Evolutionary conservation across 2,888 invertebrate species (phyloP).

Genomic region (Odontocolon sp.): DNA sequence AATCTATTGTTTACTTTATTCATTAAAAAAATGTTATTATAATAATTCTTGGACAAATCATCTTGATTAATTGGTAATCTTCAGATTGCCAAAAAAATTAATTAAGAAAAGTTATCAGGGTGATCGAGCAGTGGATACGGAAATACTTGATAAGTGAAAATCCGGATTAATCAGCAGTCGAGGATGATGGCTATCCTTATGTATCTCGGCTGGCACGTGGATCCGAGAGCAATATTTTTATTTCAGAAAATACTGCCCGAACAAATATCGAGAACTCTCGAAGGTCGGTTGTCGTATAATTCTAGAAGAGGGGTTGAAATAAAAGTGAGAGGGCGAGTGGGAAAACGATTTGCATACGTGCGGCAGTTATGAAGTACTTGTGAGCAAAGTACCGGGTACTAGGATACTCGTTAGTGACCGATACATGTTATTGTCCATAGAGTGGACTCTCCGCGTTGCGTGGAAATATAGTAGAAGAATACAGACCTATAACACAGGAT

Average conservation of each 20-base stretch:
- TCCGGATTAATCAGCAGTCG: too few relatives aligned
- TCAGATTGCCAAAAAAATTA: too few relatives aligned
- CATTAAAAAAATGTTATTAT: too few relatives aligned
- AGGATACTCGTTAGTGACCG: slow-evolving; percentile 55
- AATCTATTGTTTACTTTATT: too few relatives aligned
- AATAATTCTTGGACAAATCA: too few relatives aligned
- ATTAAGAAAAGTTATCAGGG: too few relatives aligned
- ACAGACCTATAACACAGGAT: not conserved
- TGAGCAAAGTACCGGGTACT: slow-evolving; percentile 51
- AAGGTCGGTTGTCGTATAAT: not conserved
- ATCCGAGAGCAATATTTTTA: slow-evolving; percentile 35
- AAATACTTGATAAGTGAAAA: too few relatives aligned
- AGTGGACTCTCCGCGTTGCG: slow-evolving; percentile 28
- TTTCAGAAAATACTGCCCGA: not conserved
- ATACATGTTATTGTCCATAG: slow-evolving; percentile 52
- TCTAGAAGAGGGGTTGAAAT: not conserved
- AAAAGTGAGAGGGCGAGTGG: not conserved
- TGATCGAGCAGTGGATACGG: too few relatives aligned
- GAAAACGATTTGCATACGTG: slow-evolving; percentile 49
- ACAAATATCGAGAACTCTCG: not conserved
- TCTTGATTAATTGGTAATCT: too few relatives aligned
- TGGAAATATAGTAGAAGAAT: slow-evolving; percentile 9
- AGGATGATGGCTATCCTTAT: too few relatives aligned
- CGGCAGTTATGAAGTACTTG: slow-evolving; percentile 46
- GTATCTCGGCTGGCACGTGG: too few relatives aligned